phyloP scores from a whole-genome alignment of 2,113 vertebrate species.

The Hippocampus abdominalis region DNA sequence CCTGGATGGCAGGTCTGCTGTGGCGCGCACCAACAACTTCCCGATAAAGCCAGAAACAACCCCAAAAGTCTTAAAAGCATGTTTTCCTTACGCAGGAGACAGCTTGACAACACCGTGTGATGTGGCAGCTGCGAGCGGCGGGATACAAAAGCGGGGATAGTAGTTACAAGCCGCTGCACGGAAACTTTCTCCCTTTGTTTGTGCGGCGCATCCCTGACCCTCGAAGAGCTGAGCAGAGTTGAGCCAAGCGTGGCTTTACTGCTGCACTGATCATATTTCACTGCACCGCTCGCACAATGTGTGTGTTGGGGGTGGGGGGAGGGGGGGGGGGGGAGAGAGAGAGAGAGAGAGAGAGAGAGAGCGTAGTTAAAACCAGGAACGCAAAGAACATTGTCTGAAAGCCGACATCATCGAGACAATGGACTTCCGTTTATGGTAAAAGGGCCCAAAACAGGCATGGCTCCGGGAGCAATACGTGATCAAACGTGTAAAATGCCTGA shows the following conservation, averaged over 20 bases:
- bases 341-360: background rate
- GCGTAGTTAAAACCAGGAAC: background rate
- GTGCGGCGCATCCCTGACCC: constrained; percentile 55
- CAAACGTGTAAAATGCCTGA: too few relatives aligned
- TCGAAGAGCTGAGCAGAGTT: background rate
- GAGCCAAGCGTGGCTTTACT: constrained; percentile 6
- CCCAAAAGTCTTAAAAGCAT: constrained; percentile 65
- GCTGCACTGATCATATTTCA: constrained; percentile 54
- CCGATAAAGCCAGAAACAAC: constrained; percentile 36
- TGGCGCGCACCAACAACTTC: constrained; percentile 50
- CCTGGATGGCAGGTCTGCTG: constrained; percentile 64
- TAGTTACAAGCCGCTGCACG: constrained; percentile 39
- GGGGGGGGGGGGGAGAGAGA: too few relatives aligned
- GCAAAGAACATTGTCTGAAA: background rate
- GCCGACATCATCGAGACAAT: too few relatives aligned
- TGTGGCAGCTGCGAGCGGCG: constrained; percentile 74
- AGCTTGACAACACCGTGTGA: constrained; percentile 54
- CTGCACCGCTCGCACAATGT: constrained; percentile 12
- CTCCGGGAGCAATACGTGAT: too few relatives aligned
- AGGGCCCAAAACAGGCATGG: too few relatives aligned
- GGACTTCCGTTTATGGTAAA: too few relatives aligned
- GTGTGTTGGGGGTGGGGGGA: constrained; percentile 1
- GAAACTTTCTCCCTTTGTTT: constrained; percentile 54
- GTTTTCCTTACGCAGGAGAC: constrained; percentile 13
- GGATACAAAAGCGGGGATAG: constrained; percentile 9